phyloP scores from a whole-genome alignment of 1,140 invertebrate genomes.

The Nebria ingens region DNA sequence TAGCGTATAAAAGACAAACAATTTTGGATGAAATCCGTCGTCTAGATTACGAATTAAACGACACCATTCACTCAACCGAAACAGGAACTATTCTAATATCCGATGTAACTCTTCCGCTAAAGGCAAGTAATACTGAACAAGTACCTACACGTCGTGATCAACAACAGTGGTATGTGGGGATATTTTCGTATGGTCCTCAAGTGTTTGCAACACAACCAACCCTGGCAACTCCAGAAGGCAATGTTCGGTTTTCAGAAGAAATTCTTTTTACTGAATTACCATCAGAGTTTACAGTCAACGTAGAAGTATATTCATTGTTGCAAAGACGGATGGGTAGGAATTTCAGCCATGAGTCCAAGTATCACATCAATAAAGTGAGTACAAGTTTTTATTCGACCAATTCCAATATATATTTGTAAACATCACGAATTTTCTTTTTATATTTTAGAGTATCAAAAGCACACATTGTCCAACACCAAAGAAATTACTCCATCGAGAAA shows the following conservation, averaged over 20 bases:
- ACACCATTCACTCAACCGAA: not conserved
- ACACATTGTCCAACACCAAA: slow-evolving; percentile 25
- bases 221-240: slow-evolving; percentile 16
- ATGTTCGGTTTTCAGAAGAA: slow-evolving; percentile 23
- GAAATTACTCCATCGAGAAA: slow-evolving; percentile 21
- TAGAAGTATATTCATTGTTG: slow-evolving; percentile 22
- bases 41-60: slow-evolving; percentile 11
- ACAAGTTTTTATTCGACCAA: not conserved
- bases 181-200: slow-evolving; percentile 23
- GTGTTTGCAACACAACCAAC: slow-evolving; percentile 29
- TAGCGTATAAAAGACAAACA: slow-evolving; percentile 19
- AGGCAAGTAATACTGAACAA: slow-evolving; percentile 4
- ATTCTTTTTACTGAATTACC: slow-evolving; percentile 24
- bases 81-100: not conserved
- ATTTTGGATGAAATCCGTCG: slow-evolving; percentile 26
- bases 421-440: not conserved
- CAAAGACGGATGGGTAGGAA: not conserved
- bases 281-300: slow-evolving; percentile 28
- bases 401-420: not conserved
- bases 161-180: slow-evolving; percentile 24
- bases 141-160: slow-evolving; percentile 10
- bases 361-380: slow-evolving; percentile 21
- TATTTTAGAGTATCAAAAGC: slow-evolving; percentile 3
- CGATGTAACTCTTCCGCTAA: not conserved
- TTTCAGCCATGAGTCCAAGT: slow-evolving; percentile 23